Percentiles rank a stretch among this genome's conserved stretches.
phyloP scores from a whole-genome alignment of 2,797 vertebrate genomes.

The Urocyon cinereoargenteus region DNA sequence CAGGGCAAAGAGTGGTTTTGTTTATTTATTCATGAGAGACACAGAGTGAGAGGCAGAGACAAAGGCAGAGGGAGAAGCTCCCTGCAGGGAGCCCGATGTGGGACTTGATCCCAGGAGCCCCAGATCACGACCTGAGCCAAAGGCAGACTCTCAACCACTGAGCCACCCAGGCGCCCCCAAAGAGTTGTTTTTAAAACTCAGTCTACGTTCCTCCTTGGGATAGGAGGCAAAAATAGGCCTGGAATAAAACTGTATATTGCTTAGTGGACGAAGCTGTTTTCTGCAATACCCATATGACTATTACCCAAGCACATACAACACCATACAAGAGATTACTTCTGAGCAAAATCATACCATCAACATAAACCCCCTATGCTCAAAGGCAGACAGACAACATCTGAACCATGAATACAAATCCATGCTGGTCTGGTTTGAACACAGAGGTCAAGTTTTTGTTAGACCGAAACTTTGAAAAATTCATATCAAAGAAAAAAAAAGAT shows the following conservation, averaged over 20 bases:
- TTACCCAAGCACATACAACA: background rate
- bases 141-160: no score
- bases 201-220: background rate
- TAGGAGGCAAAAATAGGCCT: background rate
- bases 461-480: background rate
- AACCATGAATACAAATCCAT: conserved; percentile 14
- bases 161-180: background rate
- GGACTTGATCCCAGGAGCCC: no score
- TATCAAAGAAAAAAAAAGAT: conserved; percentile 72
- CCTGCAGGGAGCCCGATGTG: no score
- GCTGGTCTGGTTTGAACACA: conserved; percentile 56
- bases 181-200: background rate
- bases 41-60: no score
- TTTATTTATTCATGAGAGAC: no score
- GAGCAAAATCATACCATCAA: background rate
- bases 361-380: background rate
- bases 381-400: conserved; percentile 27
- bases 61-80: no score
- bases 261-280: background rate
- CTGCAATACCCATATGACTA: background rate
- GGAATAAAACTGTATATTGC: background rate
- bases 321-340: background rate
- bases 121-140: no score
- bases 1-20: background rate
- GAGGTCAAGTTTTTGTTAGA: conserved; percentile 53